A percentile compares a stretch with the other conserved stretches of the same genome.
Evolutionary conservation across 2,888 invertebrate genomes (phyloP).

Genomic region (Galerucella nymphaeae): DNA sequence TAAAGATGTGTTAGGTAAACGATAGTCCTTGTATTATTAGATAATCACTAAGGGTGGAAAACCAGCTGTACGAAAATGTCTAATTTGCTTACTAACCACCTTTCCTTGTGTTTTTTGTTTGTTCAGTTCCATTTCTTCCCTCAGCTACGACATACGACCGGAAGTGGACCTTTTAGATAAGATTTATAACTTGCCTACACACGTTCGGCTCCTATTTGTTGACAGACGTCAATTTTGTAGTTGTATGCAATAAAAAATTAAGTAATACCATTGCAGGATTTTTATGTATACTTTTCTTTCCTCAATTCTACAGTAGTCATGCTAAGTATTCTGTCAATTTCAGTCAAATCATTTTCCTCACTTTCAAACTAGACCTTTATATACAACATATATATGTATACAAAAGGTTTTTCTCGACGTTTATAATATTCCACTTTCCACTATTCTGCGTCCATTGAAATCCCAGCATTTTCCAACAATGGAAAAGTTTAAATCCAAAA

Average conservation of each 20-base stretch:
- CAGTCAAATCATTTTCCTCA: background rate
- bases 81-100: background rate
- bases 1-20: background rate
- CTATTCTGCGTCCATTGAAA: constrained; percentile 1
- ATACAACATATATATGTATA: background rate
- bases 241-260: no score
- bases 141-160: constrained; percentile 1
- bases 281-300: no score
- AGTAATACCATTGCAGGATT: no score
- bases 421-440: background rate
- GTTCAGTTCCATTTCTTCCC: background rate
- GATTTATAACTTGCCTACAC: constrained; percentile 4
- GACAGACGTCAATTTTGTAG: no score
- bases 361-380: background rate
- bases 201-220: no score
- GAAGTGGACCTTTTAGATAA: constrained; percentile 17
- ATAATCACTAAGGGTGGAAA: background rate
- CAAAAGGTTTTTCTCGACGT: background rate
- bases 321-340: background rate
- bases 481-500: background rate
- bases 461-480: background rate
- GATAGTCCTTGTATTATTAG: background rate
- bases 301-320: no score
- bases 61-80: background rate
- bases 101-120: background rate